Evolutionary conservation across 2,113 vertebrate species (phyloP).

Genomic region (Tauraco erythrolophus): DNA sequence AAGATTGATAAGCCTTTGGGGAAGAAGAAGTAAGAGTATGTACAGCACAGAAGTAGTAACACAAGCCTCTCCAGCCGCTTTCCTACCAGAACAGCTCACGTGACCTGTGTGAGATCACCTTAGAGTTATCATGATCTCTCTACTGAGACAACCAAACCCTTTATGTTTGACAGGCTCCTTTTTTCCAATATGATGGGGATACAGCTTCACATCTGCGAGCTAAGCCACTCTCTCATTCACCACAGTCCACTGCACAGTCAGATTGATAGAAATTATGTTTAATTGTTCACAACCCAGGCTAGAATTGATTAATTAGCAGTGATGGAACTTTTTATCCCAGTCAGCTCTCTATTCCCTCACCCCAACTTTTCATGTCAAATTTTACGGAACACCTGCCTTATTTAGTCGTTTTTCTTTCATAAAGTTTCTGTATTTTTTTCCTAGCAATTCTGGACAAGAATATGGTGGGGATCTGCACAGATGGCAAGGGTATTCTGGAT

Average conservation of each 20-base stretch:
- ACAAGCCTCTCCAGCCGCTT: neutral
- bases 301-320: neutral
- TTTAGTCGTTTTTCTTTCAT: neutral
- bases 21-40: neutral
- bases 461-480: neutral
- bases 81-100: neutral
- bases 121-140: neutral
- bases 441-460: neutral
- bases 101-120: neutral
- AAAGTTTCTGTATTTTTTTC: neutral
- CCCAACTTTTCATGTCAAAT: neutral
- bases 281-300: neutral
- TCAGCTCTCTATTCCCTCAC: neutral
- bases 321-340: neutral
- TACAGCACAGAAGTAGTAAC: neutral
- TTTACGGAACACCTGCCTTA: neutral
- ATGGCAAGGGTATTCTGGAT: neutral
- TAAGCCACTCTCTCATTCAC: neutral
- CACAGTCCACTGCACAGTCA: neutral
- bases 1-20: neutral
- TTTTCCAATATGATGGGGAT: neutral
- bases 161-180: neutral
- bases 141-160: neutral
- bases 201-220: neutral
- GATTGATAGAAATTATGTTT: neutral